Conservation (phyloP, 2,113 vertebrate species). For the Pipra filicauda region DNA sequence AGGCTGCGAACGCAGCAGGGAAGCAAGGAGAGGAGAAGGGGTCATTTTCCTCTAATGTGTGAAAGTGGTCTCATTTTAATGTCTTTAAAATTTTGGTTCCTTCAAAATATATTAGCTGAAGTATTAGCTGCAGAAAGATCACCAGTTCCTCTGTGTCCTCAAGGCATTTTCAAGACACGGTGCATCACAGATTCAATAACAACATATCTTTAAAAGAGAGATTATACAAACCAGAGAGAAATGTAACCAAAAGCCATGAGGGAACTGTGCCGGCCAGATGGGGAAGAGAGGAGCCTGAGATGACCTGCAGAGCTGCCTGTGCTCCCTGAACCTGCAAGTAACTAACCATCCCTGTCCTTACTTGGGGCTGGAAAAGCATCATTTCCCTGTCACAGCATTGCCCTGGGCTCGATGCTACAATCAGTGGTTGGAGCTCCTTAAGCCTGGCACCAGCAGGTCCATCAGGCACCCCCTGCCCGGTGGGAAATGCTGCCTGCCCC, state of each 20-base stretch:
- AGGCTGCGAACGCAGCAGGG: not conserved
- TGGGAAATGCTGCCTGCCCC: not conserved
- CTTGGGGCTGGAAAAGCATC: not conserved
- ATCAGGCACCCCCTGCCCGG: rapidly evolving
- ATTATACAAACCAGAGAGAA: not conserved
- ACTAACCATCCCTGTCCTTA: not conserved
- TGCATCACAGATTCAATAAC: not conserved
- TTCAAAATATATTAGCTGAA: not conserved
- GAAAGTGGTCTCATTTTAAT: not conserved
- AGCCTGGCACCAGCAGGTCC: not conserved
- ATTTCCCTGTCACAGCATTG: not conserved
- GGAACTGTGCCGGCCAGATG: not conserved
- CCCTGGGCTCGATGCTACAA: rapidly evolving
- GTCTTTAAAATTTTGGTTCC: not conserved
- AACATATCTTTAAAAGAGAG: not conserved
- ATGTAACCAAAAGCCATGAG: not conserved
- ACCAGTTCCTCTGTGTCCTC: not conserved
- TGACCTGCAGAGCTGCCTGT: not conserved
- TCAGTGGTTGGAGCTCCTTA: not conserved
- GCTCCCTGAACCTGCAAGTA: not conserved
- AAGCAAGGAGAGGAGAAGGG: not conserved
- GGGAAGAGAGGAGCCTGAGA: not conserved
- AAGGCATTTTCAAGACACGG: not conserved
- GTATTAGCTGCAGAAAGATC: not conserved
- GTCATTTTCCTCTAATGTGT: not conserved